Evolutionary conservation across 2,888 invertebrate species (phyloP).

Genomic region (Melieria picta): DNA sequence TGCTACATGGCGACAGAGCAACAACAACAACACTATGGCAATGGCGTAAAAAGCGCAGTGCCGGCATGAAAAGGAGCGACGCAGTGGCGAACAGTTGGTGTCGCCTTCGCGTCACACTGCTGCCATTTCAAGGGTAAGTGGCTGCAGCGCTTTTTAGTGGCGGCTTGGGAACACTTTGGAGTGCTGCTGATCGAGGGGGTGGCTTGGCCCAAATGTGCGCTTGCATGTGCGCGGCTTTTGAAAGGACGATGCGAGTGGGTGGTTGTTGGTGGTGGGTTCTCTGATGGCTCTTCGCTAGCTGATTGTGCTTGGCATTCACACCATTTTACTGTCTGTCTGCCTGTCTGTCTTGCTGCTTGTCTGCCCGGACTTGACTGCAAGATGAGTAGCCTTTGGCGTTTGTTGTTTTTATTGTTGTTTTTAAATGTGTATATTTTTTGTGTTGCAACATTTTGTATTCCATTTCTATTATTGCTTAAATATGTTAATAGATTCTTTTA

Average conservation of each 20-base stretch:
- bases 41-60: conserved; percentile 38
- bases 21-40: conserved; percentile 21
- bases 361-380: not conserved
- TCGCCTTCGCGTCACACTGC: conserved; percentile 17
- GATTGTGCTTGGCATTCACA: too few species aligned
- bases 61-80: not conserved
- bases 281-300: not conserved
- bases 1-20: conserved; percentile 21
- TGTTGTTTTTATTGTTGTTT: not conserved
- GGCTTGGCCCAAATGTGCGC: conserved; percentile 1
- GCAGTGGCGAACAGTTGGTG: not conserved
- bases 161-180: conserved; percentile 24
- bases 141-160: conserved; percentile 28
- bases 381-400: not conserved
- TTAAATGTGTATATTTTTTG: not conserved
- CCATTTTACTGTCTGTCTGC: too few species aligned
- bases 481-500: conserved; percentile 41
- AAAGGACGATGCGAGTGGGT: not conserved
- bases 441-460: conserved; percentile 38
- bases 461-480: conserved; percentile 46
- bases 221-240: not conserved
- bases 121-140: conserved; percentile 39
- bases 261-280: conserved; percentile 28
- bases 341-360: too few species aligned
- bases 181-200: conserved; percentile 38